Base-by-base conservation (phyloP, 2,888 invertebrate genomes). In the Ectemnius lituratus region DNA sequence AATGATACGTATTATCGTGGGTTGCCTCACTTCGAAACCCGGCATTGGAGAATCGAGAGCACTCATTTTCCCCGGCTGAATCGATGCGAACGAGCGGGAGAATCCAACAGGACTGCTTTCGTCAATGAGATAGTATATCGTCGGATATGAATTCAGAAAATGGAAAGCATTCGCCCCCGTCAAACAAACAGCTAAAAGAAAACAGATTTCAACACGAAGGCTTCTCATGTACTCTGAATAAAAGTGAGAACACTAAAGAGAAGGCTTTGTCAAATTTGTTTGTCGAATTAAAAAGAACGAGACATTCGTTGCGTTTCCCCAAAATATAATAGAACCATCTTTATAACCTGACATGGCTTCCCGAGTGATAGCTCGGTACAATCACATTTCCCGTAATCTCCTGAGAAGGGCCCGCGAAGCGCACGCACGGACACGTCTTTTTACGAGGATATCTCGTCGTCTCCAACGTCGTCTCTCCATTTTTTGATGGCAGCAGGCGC, bases 361-460 rank as follows among this genome's bases (percentile, higher is more conserved):
- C 52, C 52, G 57, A 23, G 52, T 60, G 68, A 75, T 75, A 64
- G 64, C 23, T 59, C n/a, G n/a, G 56, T 37, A 60, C 57, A 68
- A 71, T 75, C 76, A 56, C 75, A 47, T 75, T 66, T 66, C 71
- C 66, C 71, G 76, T 76, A 76, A 76, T 76, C 75, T 75, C 68
- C 58, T 47, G n/a, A 27, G 46, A 47, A 18, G 58, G 37, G 37
- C 37, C 1, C 37, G 8, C 8, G 37, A 4, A 37, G 11, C n/a
- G 16, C 68, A 13, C 16, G 46, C 47, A 16, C 20, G 76, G 62
- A 65, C 58, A 18, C 65, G 76, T 67, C 76, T 68, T 76, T 76
- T 76, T 76, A 76, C 68, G 76, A 68, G 59, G 65, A 47, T 37
- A 37, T 37, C 37, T 52, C 59, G 23, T 71, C 75, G 72, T 68